Base-by-base conservation (phyloP, 1,140 invertebrate genomes). In the Pygmarrhopalites habei region DNA sequence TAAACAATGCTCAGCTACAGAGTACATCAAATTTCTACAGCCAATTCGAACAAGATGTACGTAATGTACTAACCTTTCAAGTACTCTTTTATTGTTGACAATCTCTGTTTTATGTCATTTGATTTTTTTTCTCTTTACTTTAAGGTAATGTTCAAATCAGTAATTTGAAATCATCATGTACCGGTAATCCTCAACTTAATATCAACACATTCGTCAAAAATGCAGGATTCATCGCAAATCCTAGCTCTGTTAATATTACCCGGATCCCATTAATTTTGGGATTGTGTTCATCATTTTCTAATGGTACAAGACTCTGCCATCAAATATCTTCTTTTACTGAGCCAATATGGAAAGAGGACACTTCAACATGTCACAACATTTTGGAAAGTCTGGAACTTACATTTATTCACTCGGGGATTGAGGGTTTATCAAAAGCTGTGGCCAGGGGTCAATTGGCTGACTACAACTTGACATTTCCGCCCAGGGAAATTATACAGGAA, bases 351-450 rank as follows among this genome's bases (percentile, higher is more conserved):
- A 72, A 59, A 19, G 55, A 47, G 29, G 70, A 70, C 47, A 62
- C 73, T 25, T 71, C 73, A 41, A 58, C 39, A 7, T 79, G 78
- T 56, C 47, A 62, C 21, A 80, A 81, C 69, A 69, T 81, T 3
- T 73, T 82, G 12, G 76, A 77, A 63, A 73, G 71, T 39, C 58
- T 85, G 10, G 76, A 75, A 66, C 83, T 81, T 58, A 67, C 75
- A 17, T 73, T 85, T 64, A 68, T 72, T 64, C 82, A 84, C 64
- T 82, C 84, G 69, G 83, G 82, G 12, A 79, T 79, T 2, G 65
- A 73, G 23, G 83, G 83, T 2, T 77, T 83, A 25, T 68, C 69
- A 1, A 74, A 74, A 43, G 72, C 80, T 29, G 66, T 78, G 25
- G 65, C 78, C 19, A 75, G 78, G 64, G 75, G 80, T 35, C 62